These are phyloP conservation scores for Neogobius melanostomus DNA, from an alignment of 2,113 vertebrate species.

Conservation along the genomic window DNA sequence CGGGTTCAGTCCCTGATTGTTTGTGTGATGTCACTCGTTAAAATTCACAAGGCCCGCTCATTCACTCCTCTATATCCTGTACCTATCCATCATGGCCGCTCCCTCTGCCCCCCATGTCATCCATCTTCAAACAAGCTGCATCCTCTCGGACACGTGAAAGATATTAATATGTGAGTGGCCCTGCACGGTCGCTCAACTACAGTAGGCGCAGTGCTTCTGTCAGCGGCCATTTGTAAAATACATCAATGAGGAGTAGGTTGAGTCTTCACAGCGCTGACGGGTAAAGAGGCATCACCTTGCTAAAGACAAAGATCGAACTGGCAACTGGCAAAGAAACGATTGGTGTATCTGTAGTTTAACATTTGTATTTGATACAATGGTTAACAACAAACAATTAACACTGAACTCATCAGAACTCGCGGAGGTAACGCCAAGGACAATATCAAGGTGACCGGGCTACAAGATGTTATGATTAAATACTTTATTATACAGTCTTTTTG, in stretches of 20 bases:
- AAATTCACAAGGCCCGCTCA: slow-evolving; percentile 35
- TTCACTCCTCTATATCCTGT: slow-evolving; percentile 45
- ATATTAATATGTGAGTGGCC: slow-evolving; percentile 35
- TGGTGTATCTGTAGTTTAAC: too few relatives aligned
- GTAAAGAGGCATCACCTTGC: neutral
- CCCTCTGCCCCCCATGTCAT: slow-evolving; percentile 65
- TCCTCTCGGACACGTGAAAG: slow-evolving; percentile 32
- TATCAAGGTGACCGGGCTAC: too few relatives aligned
- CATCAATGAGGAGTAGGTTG: slow-evolving; percentile 8
- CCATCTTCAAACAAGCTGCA: slow-evolving; percentile 55
- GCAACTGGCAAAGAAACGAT: too few relatives aligned
- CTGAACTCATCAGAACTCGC: too few relatives aligned
- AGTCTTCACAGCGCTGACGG: slow-evolving; percentile 4
- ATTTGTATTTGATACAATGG: too few relatives aligned
- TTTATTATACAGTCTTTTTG: too few relatives aligned
- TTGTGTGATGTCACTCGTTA: slow-evolving; percentile 41
- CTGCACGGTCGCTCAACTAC: slow-evolving; percentile 32
- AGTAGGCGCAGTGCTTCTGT: slow-evolving; percentile 22
- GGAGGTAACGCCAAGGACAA: too few relatives aligned
- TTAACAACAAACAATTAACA: too few relatives aligned
- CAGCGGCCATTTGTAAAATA: slow-evolving; percentile 15
- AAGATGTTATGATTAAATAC: too few relatives aligned
- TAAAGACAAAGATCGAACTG: too few relatives aligned
- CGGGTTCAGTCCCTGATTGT: slow-evolving; percentile 16
- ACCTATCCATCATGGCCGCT: slow-evolving; percentile 51